phyloP scores from a whole-genome alignment of 2,113 vertebrate genomes.

The Pimephales promelas region DNA sequence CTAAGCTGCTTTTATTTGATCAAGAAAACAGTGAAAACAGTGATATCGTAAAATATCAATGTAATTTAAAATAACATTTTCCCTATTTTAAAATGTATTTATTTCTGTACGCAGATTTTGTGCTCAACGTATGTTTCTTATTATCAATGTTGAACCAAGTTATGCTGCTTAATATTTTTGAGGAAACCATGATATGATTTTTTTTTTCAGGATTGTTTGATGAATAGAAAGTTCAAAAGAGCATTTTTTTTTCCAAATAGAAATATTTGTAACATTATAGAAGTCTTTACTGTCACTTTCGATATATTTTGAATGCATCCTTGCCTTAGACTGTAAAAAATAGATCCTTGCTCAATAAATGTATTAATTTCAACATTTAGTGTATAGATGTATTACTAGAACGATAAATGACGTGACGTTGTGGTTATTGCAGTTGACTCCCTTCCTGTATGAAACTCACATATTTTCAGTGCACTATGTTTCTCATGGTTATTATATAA shows the following conservation, averaged over 20 bases:
- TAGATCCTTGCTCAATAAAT: not conserved
- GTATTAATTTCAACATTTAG: not conserved
- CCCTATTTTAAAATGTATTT: not conserved
- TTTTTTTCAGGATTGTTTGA: not conserved
- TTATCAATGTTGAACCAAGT: not conserved
- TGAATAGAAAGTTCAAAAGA: not conserved
- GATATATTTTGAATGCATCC: not conserved
- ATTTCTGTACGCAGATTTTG: not conserved
- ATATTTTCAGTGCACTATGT: not conserved
- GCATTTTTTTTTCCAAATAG: too few species aligned
- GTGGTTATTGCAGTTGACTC: not conserved
- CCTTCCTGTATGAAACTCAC: not conserved
- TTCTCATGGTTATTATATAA: not conserved
- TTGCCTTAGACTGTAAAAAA: too few species aligned
- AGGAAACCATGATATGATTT: too few species aligned
- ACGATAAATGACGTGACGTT: not conserved
- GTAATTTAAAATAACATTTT: not conserved
- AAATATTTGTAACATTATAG: not conserved
- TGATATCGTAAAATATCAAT: not conserved
- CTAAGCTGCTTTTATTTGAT: too few species aligned
- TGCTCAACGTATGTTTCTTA: not conserved
- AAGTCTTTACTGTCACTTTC: not conserved
- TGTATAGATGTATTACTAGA: not conserved
- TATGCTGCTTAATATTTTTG: too few species aligned
- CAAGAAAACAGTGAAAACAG: not conserved